A percentile compares a stretch with the other conserved stretches of the same genome.
Evolutionary conservation across 2,888 invertebrate species (phyloP).

Genomic region (Sthenelais limicola): DNA sequence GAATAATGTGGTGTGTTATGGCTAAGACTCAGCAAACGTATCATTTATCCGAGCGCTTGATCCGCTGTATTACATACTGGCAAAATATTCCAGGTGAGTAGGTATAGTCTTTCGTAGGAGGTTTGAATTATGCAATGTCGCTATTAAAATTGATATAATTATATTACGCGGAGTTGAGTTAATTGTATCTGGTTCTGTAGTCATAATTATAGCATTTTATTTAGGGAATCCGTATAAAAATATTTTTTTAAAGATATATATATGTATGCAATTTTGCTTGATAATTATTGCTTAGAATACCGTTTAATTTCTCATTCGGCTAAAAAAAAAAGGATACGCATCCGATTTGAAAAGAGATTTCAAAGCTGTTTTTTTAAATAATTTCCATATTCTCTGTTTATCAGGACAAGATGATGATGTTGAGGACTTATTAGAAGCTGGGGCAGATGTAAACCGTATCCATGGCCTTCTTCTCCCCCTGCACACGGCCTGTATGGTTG

Average conservation of each 20-base stretch:
- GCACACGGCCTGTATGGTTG: constrained; percentile 71
- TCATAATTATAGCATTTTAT: too few species aligned
- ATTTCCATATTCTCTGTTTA: background rate
- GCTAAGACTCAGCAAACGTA: constrained; percentile 65
- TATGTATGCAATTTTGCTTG: background rate
- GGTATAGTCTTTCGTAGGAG: too few species aligned
- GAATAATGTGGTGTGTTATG: constrained; percentile 70
- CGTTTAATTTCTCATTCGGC: too few species aligned
- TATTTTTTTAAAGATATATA: background rate
- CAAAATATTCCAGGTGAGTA: constrained; percentile 52
- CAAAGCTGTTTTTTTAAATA: background rate
- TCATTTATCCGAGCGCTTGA: constrained; percentile 67
- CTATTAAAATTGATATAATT: too few species aligned
- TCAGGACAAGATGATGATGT: constrained; percentile 59
- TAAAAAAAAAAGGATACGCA: background rate
- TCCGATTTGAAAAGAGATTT: background rate
- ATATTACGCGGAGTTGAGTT: too few species aligned
- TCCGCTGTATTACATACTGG: constrained; percentile 68
- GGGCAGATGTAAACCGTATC: constrained; percentile 69
- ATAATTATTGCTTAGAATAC: too few species aligned
- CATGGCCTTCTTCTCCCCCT: constrained; percentile 71
- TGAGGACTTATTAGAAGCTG: constrained; percentile 62
- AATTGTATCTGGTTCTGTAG: background rate
- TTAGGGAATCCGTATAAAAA: too few species aligned
- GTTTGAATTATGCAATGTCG: too few species aligned